phyloP scores from a whole-genome alignment of 2,113 vertebrate species.

The Corydoras sp. region DNA sequence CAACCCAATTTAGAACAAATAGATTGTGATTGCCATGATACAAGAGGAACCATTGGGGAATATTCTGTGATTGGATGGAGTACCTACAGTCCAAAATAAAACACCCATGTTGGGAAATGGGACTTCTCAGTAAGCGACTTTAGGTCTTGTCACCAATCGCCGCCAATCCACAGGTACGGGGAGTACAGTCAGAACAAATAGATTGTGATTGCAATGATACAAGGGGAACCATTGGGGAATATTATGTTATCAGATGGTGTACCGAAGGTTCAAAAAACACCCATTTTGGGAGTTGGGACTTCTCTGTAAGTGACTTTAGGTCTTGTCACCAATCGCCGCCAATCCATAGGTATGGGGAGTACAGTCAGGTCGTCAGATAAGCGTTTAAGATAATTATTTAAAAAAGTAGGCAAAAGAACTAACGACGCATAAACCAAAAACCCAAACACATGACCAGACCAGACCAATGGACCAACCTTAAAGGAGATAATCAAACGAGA shows the following conservation, averaged over 20 bases:
- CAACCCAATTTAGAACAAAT: background rate
- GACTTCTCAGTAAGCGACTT: slow-evolving; percentile 14
- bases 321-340: too few species aligned
- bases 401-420: too few species aligned
- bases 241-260: slow-evolving; percentile 22
- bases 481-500: too few species aligned
- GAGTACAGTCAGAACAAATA: background rate
- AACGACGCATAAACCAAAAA: too few species aligned
- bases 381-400: too few species aligned
- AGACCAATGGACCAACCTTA: too few species aligned
- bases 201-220: slow-evolving; percentile 15
- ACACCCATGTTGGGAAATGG: slow-evolving; percentile 22
- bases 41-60: background rate
- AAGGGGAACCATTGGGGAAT: background rate
- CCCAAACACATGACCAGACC: too few species aligned
- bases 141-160: background rate
- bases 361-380: too few species aligned
- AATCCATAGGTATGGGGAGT: too few species aligned
- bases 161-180: background rate
- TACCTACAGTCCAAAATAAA: slow-evolving; percentile 25
- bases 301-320: slow-evolving; percentile 21
- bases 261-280: slow-evolving; percentile 27
- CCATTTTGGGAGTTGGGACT: slow-evolving; percentile 30
- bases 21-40: slow-evolving; percentile 13
- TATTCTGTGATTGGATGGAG: slow-evolving; percentile 23